A percentile compares a stretch with the other conserved stretches of the same genome.
phyloP scores from a whole-genome alignment of 2,113 vertebrate genomes.

The Laticauda colubrina region DNA sequence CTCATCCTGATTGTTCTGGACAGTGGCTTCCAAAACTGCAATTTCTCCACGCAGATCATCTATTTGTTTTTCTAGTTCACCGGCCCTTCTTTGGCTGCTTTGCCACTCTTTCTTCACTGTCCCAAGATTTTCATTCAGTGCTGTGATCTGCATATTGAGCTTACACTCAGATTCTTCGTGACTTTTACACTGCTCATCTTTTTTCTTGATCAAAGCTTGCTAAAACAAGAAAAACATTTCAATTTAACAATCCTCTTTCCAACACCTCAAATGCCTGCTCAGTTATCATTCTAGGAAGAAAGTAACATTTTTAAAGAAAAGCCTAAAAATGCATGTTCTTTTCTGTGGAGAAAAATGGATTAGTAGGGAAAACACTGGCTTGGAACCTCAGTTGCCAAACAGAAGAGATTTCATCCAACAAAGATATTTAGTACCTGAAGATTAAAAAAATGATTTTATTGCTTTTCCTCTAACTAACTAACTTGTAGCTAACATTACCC shows the following conservation, averaged over 20 bases:
- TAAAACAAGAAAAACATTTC: conserved; percentile 53
- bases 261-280: neutral
- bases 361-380: neutral
- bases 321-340: neutral
- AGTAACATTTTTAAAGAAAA: neutral
- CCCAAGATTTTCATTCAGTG: conserved; percentile 92
- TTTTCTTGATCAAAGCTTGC: conserved; percentile 81
- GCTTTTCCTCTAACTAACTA: neutral
- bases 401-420: neutral
- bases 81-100: conserved; percentile 85
- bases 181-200: conserved; percentile 79
- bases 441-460: neutral
- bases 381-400: neutral
- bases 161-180: conserved; percentile 85
- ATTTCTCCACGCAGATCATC: conserved; percentile 95
- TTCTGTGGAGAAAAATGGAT: neutral
- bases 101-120: conserved; percentile 97
- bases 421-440: neutral
- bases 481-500: neutral
- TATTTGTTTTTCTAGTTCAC: conserved; percentile 92
- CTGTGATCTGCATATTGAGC: conserved; percentile 84
- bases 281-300: neutral
- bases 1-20: conserved; percentile 98
- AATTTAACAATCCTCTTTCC: neutral
- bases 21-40: conserved; percentile 93